Conservation (phyloP, 2,888 invertebrate genomes). For the Isoperla grammatica region DNA sequence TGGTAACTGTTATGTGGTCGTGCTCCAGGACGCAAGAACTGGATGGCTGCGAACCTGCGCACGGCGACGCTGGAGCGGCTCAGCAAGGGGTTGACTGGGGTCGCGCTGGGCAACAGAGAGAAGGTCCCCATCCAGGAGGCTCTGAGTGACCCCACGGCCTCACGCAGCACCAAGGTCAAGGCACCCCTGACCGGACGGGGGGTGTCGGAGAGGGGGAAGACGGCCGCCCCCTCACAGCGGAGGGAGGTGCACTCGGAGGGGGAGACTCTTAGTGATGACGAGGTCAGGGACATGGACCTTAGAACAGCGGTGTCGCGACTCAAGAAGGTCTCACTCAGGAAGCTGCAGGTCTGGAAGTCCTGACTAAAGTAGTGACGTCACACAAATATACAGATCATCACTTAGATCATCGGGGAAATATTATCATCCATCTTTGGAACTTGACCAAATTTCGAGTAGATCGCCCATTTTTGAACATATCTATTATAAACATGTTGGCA, state of each 20-base stretch:
- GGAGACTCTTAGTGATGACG: slow-evolving; percentile 60
- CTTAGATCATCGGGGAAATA: neutral
- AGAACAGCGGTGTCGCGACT: slow-evolving; percentile 68
- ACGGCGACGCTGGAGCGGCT: slow-evolving; percentile 55
- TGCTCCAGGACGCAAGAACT: slow-evolving; percentile 44
- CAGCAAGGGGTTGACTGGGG: slow-evolving; percentile 63
- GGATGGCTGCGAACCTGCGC: slow-evolving; percentile 49
- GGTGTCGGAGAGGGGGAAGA: slow-evolving; percentile 52
- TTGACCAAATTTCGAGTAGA: no score
- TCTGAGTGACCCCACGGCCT: slow-evolving; percentile 55
- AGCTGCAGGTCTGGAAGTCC: slow-evolving; percentile 76
- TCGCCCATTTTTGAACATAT: no score
- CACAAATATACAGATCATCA: no score
- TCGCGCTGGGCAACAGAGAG: slow-evolving; percentile 47
- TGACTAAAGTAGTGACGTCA: slow-evolving; percentile 41
- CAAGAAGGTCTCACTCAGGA: slow-evolving; percentile 71
- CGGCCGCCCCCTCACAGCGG: slow-evolving; percentile 43
- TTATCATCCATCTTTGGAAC: no score
- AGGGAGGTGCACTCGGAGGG: slow-evolving; percentile 70
- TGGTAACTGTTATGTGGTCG: no score
- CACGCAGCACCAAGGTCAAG: slow-evolving; percentile 38
- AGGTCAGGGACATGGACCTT: slow-evolving; percentile 58
- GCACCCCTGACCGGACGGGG: slow-evolving; percentile 32
- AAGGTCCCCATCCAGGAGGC: slow-evolving; percentile 56
- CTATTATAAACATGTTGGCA: no score